These are phyloP conservation scores for Crotalus helleri DNA, from an alignment of 2,113 vertebrate species.

Conservation along the genomic window DNA sequence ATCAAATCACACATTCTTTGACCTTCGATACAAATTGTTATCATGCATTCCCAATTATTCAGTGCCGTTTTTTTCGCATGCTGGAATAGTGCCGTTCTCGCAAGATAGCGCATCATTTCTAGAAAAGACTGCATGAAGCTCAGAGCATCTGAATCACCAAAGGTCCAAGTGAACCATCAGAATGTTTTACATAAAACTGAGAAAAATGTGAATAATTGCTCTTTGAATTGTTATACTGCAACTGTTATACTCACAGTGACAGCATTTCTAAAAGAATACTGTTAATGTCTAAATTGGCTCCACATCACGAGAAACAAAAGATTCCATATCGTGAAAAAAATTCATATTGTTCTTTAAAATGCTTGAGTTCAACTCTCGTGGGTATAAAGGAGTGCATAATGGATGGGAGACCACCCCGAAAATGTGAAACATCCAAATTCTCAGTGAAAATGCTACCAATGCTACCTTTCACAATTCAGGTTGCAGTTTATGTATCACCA, in stretches of 20 bases:
- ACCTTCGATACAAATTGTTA: background rate
- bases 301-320: background rate
- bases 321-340: background rate
- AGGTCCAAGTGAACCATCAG: background rate
- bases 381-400: background rate
- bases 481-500: background rate
- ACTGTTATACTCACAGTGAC: background rate
- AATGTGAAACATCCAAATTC: background rate
- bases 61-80: background rate
- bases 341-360: background rate
- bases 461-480: background rate
- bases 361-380: background rate
- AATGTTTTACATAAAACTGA: background rate
- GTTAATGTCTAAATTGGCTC: background rate
- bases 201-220: background rate
- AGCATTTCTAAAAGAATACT: background rate
- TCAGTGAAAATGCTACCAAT: background rate
- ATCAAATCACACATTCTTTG: background rate
- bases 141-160: background rate
- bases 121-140: background rate
- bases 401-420: background rate
- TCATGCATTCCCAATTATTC: background rate
- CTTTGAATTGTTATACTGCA: background rate
- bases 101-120: background rate
- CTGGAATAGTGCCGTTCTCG: background rate